phyloP scores from a whole-genome alignment of 2,888 invertebrate species.

The Autographa pulchrina region DNA sequence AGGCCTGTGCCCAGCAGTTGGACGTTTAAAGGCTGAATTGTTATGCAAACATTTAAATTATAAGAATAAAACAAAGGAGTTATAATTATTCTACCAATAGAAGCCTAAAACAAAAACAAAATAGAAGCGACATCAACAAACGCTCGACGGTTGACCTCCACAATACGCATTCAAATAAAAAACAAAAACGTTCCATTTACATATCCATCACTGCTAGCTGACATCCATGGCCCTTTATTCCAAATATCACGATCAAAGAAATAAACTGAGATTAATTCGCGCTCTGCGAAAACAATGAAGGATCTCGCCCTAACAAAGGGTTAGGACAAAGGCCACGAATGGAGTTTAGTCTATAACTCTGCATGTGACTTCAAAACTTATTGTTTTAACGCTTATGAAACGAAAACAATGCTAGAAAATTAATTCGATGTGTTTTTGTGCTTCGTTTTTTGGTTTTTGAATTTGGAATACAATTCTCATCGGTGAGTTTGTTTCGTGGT shows the following conservation, averaged over 20 bases:
- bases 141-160: slow-evolving; percentile 57
- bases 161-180: slow-evolving; percentile 52
- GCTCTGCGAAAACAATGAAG: slow-evolving; percentile 82
- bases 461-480: slow-evolving; percentile 41
- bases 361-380: slow-evolving; percentile 85
- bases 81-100: background rate
- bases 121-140: slow-evolving; percentile 38
- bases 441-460: slow-evolving; percentile 47
- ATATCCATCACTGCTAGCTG: slow-evolving; percentile 81
- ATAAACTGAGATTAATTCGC: slow-evolving; percentile 87
- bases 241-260: slow-evolving; percentile 85
- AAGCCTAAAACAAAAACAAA: slow-evolving; percentile 16
- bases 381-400: slow-evolving; percentile 84
- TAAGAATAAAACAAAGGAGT: background rate
- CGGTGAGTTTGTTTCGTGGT: slow-evolving; percentile 17
- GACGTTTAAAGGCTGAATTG: too few species aligned
- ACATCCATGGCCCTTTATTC: slow-evolving; percentile 79
- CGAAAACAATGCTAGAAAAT: slow-evolving; percentile 80
- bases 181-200: slow-evolving; percentile 75
- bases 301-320: slow-evolving; percentile 77
- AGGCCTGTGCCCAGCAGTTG: too few species aligned
- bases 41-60: too few species aligned
- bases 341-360: slow-evolving; percentile 86
- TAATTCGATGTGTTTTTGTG: slow-evolving; percentile 75
- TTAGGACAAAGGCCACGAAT: slow-evolving; percentile 77